Evolutionary conservation across 2,113 vertebrate species (phyloP).

Genomic region (Crotalus helleri): DNA sequence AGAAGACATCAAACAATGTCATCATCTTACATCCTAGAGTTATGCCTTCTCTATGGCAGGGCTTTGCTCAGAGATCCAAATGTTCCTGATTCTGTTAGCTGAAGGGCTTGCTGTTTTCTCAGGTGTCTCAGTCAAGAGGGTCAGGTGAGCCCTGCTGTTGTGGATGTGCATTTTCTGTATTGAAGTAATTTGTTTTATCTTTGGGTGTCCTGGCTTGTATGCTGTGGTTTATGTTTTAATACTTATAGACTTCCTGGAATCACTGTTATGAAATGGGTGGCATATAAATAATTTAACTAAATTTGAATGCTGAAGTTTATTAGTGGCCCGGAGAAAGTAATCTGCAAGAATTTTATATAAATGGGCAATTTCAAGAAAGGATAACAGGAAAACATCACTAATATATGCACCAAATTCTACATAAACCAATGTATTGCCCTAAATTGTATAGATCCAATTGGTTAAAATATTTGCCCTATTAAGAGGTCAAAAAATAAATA

Average conservation of each 20-base stretch:
- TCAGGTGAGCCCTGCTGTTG: neutral
- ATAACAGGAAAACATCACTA: neutral
- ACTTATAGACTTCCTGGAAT: neutral
- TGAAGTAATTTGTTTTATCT: neutral
- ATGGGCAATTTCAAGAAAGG: neutral
- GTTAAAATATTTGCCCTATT: constrained; percentile 9
- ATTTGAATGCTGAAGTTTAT: neutral
- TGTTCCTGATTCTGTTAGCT: too few relatives aligned
- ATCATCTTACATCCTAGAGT: too few relatives aligned
- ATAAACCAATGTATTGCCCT: neutral
- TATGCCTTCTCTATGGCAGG: too few relatives aligned
- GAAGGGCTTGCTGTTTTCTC: too few relatives aligned
- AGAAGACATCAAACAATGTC: too few relatives aligned
- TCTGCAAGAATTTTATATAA: neutral
- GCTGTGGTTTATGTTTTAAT: neutral
- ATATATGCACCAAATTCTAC: neutral
- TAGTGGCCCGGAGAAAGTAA: neutral
- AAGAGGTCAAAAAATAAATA: neutral
- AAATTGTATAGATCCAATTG: neutral
- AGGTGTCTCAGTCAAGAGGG: neutral
- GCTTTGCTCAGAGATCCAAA: too few relatives aligned
- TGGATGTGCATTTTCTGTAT: neutral
- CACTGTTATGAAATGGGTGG: neutral
- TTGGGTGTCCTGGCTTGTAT: neutral
- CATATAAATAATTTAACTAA: neutral